phyloP scores from a whole-genome alignment of 2,797 vertebrate species.

The Iguana delicatissima region DNA sequence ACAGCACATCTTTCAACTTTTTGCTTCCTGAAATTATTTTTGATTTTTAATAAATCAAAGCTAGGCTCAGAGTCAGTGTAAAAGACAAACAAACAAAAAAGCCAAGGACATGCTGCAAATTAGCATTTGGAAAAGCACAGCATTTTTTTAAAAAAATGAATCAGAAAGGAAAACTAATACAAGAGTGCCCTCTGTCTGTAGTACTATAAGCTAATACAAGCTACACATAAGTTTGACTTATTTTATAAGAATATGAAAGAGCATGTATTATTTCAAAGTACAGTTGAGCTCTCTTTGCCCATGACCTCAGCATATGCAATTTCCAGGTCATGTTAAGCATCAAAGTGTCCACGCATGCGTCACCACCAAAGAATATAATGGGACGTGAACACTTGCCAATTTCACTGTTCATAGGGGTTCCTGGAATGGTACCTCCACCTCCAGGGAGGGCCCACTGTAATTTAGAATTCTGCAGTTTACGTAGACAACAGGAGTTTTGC shows the following conservation, averaged over 20 bases:
- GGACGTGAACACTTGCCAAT: too few species aligned
- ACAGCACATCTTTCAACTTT: not conserved
- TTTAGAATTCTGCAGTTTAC: not conserved
- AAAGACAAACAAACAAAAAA: not conserved
- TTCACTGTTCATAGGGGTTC: too few species aligned
- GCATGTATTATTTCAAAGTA: too few species aligned
- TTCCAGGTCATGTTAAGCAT: too few species aligned
- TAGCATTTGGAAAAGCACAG: not conserved
- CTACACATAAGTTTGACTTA: not conserved
- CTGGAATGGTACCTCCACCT: too few species aligned
- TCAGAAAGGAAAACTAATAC: not conserved
- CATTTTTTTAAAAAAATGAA: not conserved
- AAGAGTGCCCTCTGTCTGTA: conserved; percentile 65
- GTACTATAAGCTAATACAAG: not conserved
- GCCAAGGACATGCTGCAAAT: not conserved
- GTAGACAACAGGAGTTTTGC: not conserved
- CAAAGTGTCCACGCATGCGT: too few species aligned
- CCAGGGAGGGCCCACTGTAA: not conserved
- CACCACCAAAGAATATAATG: too few species aligned
- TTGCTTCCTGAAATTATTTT: not conserved
- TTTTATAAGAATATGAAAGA: too few species aligned
- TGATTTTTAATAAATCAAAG: not conserved
- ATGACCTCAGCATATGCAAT: too few species aligned
- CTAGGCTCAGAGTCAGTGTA: not conserved
- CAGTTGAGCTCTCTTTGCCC: too few species aligned